Evolutionary conservation across 2,888 invertebrate genomes (phyloP).

Genomic region (Hemithea aestivaria): DNA sequence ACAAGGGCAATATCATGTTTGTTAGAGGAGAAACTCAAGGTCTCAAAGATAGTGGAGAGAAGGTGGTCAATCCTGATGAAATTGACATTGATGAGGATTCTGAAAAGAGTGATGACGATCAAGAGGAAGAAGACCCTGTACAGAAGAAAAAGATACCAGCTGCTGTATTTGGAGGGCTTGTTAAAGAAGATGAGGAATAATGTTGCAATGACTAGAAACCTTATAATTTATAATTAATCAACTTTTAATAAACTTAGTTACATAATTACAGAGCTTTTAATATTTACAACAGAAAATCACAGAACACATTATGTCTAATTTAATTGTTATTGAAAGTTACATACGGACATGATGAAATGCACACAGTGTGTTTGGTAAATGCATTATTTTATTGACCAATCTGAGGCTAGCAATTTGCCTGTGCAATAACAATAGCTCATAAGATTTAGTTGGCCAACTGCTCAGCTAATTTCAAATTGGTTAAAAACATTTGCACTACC

Average conservation of each 20-base stretch:
- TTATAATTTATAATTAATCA: constrained; percentile 42
- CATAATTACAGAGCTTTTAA: constrained; percentile 47
- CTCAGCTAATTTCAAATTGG: too few species aligned
- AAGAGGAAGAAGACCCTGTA: constrained; percentile 84
- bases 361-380: constrained; percentile 2
- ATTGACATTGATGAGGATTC: constrained; percentile 90
- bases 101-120: constrained; percentile 81
- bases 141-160: constrained; percentile 92
- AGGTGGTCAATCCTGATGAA: constrained; percentile 92
- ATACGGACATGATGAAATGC: constrained; percentile 13
- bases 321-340: constrained; percentile 17
- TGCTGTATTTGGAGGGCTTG: constrained; percentile 93
- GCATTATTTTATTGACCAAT: too few species aligned
- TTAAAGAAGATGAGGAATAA: constrained; percentile 44
- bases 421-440: too few species aligned
- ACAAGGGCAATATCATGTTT: constrained; percentile 86
- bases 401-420: too few species aligned
- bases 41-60: constrained; percentile 80
- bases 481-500: too few species aligned
- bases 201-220: constrained; percentile 5
- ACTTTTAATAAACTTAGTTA: constrained; percentile 55
- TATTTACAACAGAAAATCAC: constrained; percentile 69
- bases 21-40: constrained; percentile 93
- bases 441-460: too few species aligned
- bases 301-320: constrained; percentile 44